Percentiles rank a stretch among this genome's conserved stretches.
These are phyloP conservation scores for Melieria crassipennis DNA, from an alignment of 2,888 invertebrate genomes.

Conservation along the genomic window DNA sequence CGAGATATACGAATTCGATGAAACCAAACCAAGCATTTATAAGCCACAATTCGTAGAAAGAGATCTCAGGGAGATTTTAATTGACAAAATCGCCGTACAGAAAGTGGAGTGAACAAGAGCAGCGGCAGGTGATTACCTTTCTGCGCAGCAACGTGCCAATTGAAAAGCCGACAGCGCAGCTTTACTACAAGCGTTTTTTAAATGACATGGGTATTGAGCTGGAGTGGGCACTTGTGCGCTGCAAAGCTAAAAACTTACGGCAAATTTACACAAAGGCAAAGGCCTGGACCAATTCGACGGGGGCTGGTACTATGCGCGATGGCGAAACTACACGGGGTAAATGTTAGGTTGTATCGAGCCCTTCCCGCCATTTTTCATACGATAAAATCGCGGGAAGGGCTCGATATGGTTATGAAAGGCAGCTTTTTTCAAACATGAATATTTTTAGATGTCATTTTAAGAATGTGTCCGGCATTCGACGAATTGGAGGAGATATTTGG, in stretches of 20 bases:
- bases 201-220: constrained; percentile 3
- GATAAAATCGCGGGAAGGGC: too few relatives aligned
- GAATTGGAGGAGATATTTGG: neutral
- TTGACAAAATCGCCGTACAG: constrained; percentile 3
- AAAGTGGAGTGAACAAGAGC: constrained; percentile 20
- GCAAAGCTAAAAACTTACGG: constrained; percentile 8
- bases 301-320: neutral
- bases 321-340: neutral
- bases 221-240: constrained; percentile 13
- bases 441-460: constrained; percentile 3
- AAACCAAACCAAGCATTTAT: too few relatives aligned
- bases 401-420: neutral
- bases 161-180: constrained; percentile 16
- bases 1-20: too few relatives aligned
- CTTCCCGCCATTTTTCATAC: too few relatives aligned
- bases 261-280: neutral
- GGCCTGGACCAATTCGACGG: neutral
- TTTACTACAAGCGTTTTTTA: constrained; percentile 7
- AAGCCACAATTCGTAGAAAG: too few relatives aligned
- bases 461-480: neutral
- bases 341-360: neutral
- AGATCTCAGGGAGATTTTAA: too few relatives aligned
- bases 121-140: constrained; percentile 11
- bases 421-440: neutral
- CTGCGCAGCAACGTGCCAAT: constrained; percentile 16